Evolutionary conservation across 1,140 invertebrate genomes (phyloP).

Genomic region (Anastrepha ludens): DNA sequence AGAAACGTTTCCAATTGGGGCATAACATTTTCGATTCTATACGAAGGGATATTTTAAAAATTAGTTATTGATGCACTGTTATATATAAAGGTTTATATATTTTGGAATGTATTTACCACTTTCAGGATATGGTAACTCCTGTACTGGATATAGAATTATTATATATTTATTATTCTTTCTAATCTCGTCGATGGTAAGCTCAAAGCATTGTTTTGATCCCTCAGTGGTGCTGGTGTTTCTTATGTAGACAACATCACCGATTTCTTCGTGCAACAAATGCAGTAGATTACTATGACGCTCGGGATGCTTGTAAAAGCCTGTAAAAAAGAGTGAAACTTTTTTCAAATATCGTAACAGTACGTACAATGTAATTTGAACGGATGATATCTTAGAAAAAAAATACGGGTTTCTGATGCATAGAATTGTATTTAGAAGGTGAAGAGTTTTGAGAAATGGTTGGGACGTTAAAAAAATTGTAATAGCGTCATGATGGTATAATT

Average conservation of each 20-base stretch:
- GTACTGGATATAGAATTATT: constrained; percentile 65
- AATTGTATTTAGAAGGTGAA: no score
- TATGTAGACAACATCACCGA: constrained; percentile 64
- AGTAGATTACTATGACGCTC: constrained; percentile 65
- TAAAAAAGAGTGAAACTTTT: not conserved
- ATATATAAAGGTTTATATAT: not conserved
- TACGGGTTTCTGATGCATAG: no score
- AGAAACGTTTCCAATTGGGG: constrained; percentile 68
- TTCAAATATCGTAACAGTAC: no score
- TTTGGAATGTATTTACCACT: constrained; percentile 62
- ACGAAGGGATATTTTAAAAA: not conserved
- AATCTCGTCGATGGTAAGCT: constrained; percentile 63
- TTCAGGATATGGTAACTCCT: constrained; percentile 67
- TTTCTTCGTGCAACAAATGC: constrained; percentile 62
- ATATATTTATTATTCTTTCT: constrained; percentile 57
- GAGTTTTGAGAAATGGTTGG: no score
- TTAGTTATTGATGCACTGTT: not conserved
- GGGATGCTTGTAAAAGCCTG: constrained; percentile 70
- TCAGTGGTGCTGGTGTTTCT: constrained; percentile 56
- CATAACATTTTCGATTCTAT: constrained; percentile 68
- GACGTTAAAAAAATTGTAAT: no score
- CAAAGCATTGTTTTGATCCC: constrained; percentile 59
- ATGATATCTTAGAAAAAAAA: no score
- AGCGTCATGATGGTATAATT: no score
- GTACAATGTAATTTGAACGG: no score